These are phyloP conservation scores for Salarias fasciatus DNA, from an alignment of 2,797 vertebrate genomes.

Conservation along the genomic window DNA sequence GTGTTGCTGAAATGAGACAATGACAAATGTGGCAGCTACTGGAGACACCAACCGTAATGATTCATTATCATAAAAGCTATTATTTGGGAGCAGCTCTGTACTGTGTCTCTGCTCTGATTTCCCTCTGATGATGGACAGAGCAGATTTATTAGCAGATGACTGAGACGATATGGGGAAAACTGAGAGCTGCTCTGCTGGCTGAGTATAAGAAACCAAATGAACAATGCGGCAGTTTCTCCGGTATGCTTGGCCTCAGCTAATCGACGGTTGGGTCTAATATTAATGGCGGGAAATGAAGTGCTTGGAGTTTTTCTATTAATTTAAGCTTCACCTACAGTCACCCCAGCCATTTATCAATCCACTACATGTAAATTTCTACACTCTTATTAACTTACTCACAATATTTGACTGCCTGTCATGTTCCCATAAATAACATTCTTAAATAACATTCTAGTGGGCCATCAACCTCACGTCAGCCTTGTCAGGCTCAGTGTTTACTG, in stretches of 20 bases:
- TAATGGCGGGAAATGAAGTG: conserved; percentile 6
- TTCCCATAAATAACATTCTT: too few species aligned
- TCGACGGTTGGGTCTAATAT: conserved; percentile 11
- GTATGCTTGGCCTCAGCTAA: conserved; percentile 5
- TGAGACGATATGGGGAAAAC: conserved; percentile 5
- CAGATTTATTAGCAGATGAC: conserved; percentile 14
- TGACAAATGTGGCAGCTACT: conserved; percentile 35
- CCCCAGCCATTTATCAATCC: background rate
- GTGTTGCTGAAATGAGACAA: conserved; percentile 11
- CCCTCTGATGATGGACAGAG: conserved; percentile 3
- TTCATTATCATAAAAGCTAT: conserved; percentile 44
- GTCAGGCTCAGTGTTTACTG: too few species aligned
- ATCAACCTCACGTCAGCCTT: too few species aligned
- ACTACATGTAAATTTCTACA: conserved; percentile 9
- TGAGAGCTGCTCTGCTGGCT: too few species aligned
- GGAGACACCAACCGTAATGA: conserved; percentile 18
- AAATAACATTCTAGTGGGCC: too few species aligned
- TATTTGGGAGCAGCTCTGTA: conserved; percentile 14
- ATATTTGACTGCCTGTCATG: too few species aligned
- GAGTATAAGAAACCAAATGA: background rate
- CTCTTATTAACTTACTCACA: background rate
- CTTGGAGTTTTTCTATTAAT: background rate
- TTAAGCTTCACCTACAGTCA: background rate
- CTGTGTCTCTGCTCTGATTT: conserved; percentile 10
- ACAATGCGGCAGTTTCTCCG: background rate